Conservation (phyloP, 2,113 vertebrate genomes). For the Halcyon malimbica region DNA sequence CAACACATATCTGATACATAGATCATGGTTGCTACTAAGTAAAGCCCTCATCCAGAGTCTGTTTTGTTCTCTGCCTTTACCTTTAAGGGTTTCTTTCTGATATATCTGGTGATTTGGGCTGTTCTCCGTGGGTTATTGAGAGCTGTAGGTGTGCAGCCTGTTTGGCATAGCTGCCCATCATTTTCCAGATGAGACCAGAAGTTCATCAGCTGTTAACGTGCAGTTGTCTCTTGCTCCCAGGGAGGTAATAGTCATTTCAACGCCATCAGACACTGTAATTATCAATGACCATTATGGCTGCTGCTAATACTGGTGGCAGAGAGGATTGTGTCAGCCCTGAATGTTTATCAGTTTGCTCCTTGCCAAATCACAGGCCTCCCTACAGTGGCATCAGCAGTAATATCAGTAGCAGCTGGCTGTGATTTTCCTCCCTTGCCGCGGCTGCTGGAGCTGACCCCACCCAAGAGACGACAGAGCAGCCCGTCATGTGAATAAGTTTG, state of each 20-base stretch:
- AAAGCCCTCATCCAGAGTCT: not conserved
- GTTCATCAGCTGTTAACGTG: not conserved
- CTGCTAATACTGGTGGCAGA: not conserved
- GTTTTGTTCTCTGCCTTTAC: not conserved
- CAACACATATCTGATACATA: not conserved
- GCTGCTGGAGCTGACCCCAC: slow-evolving; percentile 9
- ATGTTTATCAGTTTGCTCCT: not conserved
- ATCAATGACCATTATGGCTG: not conserved
- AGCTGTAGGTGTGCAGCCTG: not conserved
- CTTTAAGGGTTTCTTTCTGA: not conserved
- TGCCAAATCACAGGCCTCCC: not conserved
- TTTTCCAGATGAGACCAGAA: not conserved
- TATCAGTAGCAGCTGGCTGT: slow-evolving; percentile 8
- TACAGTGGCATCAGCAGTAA: not conserved
- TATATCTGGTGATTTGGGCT: not conserved
- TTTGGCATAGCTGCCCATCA: not conserved
- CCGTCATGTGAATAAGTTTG: not conserved
- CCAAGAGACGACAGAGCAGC: not conserved
- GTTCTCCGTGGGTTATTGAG: not conserved
- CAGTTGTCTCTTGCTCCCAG: not conserved
- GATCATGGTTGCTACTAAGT: not conserved
- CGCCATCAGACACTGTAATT: not conserved
- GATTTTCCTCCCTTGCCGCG: not conserved
- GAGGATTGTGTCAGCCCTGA: not conserved
- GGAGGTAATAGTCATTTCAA: not conserved